Evolutionary conservation across 2,888 invertebrate genomes (phyloP).

Genomic region (Parnassius mnemosyne): DNA sequence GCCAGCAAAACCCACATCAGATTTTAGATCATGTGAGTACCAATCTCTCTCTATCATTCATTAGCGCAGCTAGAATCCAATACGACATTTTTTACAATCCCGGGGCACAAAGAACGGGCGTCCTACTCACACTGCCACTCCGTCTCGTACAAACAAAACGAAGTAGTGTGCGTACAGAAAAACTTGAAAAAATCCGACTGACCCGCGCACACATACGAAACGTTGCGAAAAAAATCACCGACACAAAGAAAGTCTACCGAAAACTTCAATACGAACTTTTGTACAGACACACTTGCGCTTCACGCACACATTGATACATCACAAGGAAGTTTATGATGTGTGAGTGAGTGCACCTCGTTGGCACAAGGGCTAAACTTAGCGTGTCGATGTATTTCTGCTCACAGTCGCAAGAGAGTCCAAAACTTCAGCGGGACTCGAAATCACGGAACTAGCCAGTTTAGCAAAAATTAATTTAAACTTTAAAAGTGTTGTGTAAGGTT

Average conservation of each 20-base stretch:
- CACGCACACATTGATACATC: constrained; percentile 41
- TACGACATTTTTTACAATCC: constrained; percentile 80
- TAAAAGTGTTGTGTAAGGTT: constrained; percentile 1
- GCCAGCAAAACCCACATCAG: constrained; percentile 55
- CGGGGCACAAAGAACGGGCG: constrained; percentile 76
- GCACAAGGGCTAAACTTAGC: constrained; percentile 73
- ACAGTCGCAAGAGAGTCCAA: constrained; percentile 71
- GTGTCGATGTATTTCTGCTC: constrained; percentile 55
- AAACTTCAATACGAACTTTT: constrained; percentile 78
- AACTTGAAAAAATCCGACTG: constrained; percentile 77
- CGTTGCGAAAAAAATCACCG: constrained; percentile 77
- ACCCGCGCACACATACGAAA: constrained; percentile 66
- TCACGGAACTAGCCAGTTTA: constrained; percentile 33
- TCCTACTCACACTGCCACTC: constrained; percentile 58
- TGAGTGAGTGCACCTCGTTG: constrained; percentile 63
- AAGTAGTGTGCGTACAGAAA: constrained; percentile 59
- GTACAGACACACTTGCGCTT: constrained; percentile 48
- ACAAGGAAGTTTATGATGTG: constrained; percentile 59
- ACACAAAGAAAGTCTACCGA: constrained; percentile 79
- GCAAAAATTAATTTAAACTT: constrained; percentile 8
- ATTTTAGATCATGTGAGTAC: constrained; percentile 55
- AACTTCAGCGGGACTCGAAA: constrained; percentile 52
- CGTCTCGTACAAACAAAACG: constrained; percentile 51
- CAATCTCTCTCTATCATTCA: constrained; percentile 77
- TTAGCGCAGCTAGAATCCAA: constrained; percentile 79